These are phyloP conservation scores for Boulengeromyrus knoepffleri DNA, from an alignment of 2,113 vertebrate genomes.

Conservation along the genomic window DNA sequence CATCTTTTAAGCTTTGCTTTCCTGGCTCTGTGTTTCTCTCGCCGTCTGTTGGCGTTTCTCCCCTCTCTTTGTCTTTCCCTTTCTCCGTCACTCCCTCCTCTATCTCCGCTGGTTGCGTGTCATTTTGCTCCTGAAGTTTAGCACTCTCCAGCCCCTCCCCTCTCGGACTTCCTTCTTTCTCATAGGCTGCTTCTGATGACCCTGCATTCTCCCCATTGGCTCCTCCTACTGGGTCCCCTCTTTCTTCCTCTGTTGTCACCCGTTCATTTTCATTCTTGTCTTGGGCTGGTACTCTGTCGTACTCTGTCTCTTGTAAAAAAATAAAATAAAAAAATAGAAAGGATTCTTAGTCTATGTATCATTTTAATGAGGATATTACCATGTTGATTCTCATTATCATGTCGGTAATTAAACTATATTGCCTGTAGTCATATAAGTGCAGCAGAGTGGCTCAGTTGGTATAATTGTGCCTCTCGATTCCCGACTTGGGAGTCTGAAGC, in stretches of 20 bases:
- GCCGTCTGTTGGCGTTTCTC: neutral
- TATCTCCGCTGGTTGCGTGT: neutral
- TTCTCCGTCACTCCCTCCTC: neutral
- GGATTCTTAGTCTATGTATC: neutral
- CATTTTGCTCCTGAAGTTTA: conserved; percentile 12
- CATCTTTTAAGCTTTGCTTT: neutral
- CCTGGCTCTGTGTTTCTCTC: neutral
- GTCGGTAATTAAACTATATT: neutral
- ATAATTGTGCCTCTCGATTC: neutral
- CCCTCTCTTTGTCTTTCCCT: no score
- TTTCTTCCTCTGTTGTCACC: neutral
- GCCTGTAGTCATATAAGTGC: no score
- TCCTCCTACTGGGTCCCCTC: neutral
- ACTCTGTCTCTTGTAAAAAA: neutral
- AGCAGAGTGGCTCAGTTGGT: neutral
- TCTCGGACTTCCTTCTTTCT: neutral
- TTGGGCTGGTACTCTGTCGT: neutral
- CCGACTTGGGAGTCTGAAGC: neutral
- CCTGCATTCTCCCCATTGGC: conserved; percentile 15
- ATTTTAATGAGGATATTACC: neutral
- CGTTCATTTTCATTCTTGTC: neutral
- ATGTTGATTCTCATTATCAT: neutral
- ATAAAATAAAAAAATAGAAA: neutral
- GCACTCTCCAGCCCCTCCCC: conserved; percentile 27
- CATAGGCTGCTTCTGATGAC: conserved; percentile 16